Percentiles rank a stretch among this genome's conserved stretches.
Evolutionary conservation across 2,113 vertebrate species (phyloP).

Genomic region (Castor canadensis): DNA sequence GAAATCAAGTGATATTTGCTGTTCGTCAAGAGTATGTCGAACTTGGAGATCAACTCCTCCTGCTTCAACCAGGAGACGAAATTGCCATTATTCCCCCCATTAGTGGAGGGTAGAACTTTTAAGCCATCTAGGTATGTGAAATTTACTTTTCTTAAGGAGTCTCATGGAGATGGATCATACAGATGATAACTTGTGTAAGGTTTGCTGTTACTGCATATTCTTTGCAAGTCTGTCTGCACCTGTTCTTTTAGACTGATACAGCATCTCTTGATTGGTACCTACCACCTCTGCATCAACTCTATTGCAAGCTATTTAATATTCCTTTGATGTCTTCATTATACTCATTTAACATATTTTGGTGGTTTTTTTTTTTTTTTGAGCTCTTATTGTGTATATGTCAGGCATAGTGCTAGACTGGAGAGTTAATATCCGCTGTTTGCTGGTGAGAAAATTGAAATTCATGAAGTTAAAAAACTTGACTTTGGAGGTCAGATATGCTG

Average conservation of each 20-base stretch:
- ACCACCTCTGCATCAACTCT: neutral
- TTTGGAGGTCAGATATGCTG: neutral
- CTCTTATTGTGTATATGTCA: neutral
- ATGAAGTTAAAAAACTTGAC: neutral
- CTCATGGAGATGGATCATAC: neutral
- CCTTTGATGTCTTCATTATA: neutral
- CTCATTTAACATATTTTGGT: neutral
- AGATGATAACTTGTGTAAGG: neutral
- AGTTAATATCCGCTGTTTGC: neutral
- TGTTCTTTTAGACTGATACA: neutral
- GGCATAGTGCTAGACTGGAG: neutral
- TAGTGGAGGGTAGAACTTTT: slow-evolving; percentile 90
- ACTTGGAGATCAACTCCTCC: slow-evolving; percentile 89
- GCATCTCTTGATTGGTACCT: neutral
- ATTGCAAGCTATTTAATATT: neutral
- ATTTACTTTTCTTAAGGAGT: neutral
- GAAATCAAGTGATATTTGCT: slow-evolving; percentile 91
- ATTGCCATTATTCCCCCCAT: slow-evolving; percentile 96
- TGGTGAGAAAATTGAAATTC: neutral
- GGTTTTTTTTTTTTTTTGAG: neutral
- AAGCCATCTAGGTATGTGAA: slow-evolving; percentile 66
- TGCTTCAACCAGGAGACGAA: slow-evolving; percentile 91
- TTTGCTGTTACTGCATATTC: neutral
- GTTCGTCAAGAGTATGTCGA: slow-evolving; percentile 93
- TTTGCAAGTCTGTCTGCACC: neutral